Conservation (phyloP, 2,888 invertebrate species). For the Noctua fimbriata region DNA sequence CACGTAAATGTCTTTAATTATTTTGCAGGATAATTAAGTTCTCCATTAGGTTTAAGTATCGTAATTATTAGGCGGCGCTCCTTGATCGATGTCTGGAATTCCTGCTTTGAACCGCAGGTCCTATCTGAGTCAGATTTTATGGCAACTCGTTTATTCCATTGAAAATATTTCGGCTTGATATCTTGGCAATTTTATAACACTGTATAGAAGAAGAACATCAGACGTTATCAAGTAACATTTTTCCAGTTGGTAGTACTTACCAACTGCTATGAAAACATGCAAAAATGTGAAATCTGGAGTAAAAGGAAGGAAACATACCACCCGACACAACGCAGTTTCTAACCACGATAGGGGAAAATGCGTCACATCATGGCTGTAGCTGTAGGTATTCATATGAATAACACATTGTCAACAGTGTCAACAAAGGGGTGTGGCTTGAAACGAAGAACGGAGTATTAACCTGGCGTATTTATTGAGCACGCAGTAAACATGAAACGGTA, state of each 20-base stretch:
- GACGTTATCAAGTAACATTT: neutral
- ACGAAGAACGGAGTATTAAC: constrained; percentile 25
- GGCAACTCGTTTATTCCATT: neutral
- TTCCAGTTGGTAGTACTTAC: neutral
- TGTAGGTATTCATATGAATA: constrained; percentile 25
- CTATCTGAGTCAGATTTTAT: neutral
- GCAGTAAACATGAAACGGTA: constrained; percentile 44
- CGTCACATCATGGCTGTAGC: constrained; percentile 24
- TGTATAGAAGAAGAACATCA: neutral
- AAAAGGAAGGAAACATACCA: constrained; percentile 1
- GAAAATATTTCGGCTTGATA: neutral
- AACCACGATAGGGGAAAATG: constrained; percentile 21
- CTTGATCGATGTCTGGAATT: constrained; percentile 42
- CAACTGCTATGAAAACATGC: constrained; percentile 2
- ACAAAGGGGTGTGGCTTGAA: constrained; percentile 49
- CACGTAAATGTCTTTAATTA: constrained; percentile 49
- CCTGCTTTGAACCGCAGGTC: constrained; percentile 4
- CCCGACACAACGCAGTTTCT: constrained; percentile 13
- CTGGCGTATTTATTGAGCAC: constrained; percentile 58
- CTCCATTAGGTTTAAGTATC: constrained; percentile 49
- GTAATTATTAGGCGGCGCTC: constrained; percentile 47
- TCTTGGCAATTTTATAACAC: neutral
- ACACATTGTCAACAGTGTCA: constrained; percentile 44
- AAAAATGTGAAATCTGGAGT: constrained; percentile 5
- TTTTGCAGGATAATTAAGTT: constrained; percentile 58